phyloP scores from a whole-genome alignment of 2,888 invertebrate species.

The Nomada ruficornis region DNA sequence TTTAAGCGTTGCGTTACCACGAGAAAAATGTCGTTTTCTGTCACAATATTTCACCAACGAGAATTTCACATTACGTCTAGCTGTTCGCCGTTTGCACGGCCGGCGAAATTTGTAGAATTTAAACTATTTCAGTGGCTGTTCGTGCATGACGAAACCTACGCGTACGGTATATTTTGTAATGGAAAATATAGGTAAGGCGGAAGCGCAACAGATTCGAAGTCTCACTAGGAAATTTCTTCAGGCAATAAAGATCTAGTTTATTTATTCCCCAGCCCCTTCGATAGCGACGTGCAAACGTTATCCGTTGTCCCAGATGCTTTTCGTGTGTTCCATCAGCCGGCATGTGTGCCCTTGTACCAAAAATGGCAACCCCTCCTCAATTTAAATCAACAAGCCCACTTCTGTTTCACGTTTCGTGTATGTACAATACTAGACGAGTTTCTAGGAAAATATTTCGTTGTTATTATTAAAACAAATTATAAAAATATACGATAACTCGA shows the following conservation, averaged over 20 bases:
- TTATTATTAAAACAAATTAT: neutral
- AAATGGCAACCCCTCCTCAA: slow-evolving; percentile 51
- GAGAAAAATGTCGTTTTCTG: neutral
- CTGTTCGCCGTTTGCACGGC: slow-evolving; percentile 6
- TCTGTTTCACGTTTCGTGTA: slow-evolving; percentile 4
- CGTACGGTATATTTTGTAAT: neutral
- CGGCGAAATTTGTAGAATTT: neutral
- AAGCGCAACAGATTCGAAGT: neutral
- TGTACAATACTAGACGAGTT: neutral
- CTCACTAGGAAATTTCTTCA: slow-evolving; percentile 25
- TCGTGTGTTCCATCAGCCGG: slow-evolving; percentile 20
- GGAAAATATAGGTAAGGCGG: neutral
- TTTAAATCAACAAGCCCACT: slow-evolving; percentile 36
- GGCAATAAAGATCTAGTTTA: slow-evolving; percentile 58
- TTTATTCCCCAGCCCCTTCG: slow-evolving; percentile 58
- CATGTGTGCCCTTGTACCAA: slow-evolving; percentile 53
- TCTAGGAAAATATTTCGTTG: neutral
- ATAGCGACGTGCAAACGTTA: slow-evolving; percentile 36
- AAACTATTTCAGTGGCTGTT: slow-evolving; percentile 1
- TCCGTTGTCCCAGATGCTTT: slow-evolving; percentile 41
- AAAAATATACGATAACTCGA: neutral
- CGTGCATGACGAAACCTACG: neutral
- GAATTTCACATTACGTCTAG: neutral
- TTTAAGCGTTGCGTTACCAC: neutral
- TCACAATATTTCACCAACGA: slow-evolving; percentile 10